Base-by-base conservation (phyloP, 2,797 vertebrate species). In the Gorsachius magnificus region DNA sequence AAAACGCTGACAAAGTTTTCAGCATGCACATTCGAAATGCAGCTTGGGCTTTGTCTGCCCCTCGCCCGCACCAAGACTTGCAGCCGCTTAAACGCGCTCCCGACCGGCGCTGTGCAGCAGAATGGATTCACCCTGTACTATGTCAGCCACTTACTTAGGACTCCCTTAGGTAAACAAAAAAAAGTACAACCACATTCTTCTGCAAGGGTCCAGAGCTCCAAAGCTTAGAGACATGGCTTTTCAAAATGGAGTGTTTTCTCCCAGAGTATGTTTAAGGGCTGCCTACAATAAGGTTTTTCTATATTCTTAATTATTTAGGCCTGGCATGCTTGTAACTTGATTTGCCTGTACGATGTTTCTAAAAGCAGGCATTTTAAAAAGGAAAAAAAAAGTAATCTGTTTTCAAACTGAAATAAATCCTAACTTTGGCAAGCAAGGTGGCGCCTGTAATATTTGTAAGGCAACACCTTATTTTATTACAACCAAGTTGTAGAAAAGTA, bases 1-100 rank as follows among this genome's bases (percentile, higher is more conserved):
- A 77, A 94, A 91, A 91, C 1, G 57, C 72, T 90, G 90, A 94
- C 86, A 80, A 95, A 93, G 65, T 95, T 95, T 89, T 48, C 89
- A 51, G 84, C 38, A 7, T 60, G 90, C 51, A 4, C 1, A 2
- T 72, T 86, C 6, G 2, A 83, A 61, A 63, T 8, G 19, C 66
- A 92, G 75, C 84, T 89, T 91, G 66, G 65, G 90, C 83, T 93
- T 97, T 95, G 87, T 68, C 46, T 63, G 89, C 54, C 72, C 57
- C 57, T 69, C 4, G 0, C 70, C 64, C 66, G 81, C 54, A 60
- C 45, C 17, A 5, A 78, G 75, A 50, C 58, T 95, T 89, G 41
- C 46, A 69, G 90, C 57, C 21, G 0, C 36, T 78, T 91, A 88
- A 90, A 91, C 43, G 79, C 71, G 10, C 57, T 88, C 88, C 75